Evolutionary conservation across 1,140 invertebrate species (phyloP), one percentile per base, ranked within the genome.

Genomic region (Daktulosphaira vitifoliae): DNA sequence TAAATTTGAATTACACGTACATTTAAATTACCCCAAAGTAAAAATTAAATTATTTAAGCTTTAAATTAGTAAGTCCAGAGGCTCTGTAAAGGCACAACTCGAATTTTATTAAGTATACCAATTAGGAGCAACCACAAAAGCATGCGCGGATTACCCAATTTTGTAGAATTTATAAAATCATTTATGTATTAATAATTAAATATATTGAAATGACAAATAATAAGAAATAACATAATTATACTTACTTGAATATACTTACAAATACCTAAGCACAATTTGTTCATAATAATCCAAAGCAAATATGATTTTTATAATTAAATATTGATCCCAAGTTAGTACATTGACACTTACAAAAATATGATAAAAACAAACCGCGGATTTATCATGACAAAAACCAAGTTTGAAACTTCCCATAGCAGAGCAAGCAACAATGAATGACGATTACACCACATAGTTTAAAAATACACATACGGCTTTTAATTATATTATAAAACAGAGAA

Each of bases 311-410:
- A 38, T 38, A 37, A 25, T 15, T 23, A 42, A 38, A 56, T 26
- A 56, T 44, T 44, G 42, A 33, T 33, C 56, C 54, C 42, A 62
- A 62, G 56, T 62, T 62, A 62, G 56, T 62, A 62, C 26, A 48
- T 62, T 62, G 56, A 62, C 56, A 62, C 56, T 62, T 62, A 62
- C 42, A 62, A 62, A 62, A 62, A 48, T 62, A 62, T 62, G 56
- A 62, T 62, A 62, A 59, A 48, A 48, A 62, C 56, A 29, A 20
- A 62, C 37, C 26, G 26, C 56, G 23, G 23, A 13, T 29, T n/a
- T 33, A 16, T 29, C 56, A 62, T 62, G 25, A 62, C 56, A 62
- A 46, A 33, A 48, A 48, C 56, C 56, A 62, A 46, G 18, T 48
- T 62, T 29, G 56, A 33, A 59, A 62, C 25, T 46, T 16, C 56